Evolutionary conservation across 2,888 invertebrate genomes (phyloP).

Genomic region (Melipona bicolor): DNA sequence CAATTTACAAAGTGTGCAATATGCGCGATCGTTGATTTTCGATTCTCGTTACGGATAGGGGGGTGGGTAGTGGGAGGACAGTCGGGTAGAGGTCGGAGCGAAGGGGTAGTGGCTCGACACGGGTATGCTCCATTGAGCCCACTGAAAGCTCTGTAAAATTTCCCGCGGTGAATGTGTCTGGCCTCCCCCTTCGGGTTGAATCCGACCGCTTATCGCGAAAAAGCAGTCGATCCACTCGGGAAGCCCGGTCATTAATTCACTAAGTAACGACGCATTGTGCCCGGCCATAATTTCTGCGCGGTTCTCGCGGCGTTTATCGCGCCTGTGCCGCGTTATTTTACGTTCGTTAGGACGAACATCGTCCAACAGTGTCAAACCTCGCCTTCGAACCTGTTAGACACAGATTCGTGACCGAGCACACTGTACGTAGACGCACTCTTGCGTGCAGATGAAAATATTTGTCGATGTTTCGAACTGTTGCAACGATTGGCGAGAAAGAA

Average conservation of each 20-base stretch:
- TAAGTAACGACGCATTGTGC: conserved; percentile 48
- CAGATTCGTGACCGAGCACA: too few relatives aligned
- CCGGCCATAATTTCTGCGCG: conserved; percentile 13
- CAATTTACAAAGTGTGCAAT: conserved; percentile 37
- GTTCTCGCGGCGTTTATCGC: background rate
- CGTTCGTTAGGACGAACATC: background rate
- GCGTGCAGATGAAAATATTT: too few relatives aligned
- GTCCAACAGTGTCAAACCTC: background rate
- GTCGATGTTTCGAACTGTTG: too few relatives aligned
- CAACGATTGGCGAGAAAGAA: too few relatives aligned
- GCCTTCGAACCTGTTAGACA: background rate
- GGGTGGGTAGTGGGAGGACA: too few relatives aligned
- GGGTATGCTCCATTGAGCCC: conserved; percentile 20
- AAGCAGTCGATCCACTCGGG: conserved; percentile 38
- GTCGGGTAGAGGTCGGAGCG: too few relatives aligned
- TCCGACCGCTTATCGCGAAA: conserved; percentile 46
- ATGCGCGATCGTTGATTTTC: conserved; percentile 34
- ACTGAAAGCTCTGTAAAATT: conserved; percentile 39
- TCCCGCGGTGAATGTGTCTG: conserved; percentile 18
- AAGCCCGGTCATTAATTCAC: conserved; percentile 41
- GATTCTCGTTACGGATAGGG: conserved; percentile 17
- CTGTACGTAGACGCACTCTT: too few relatives aligned
- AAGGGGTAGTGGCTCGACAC: background rate
- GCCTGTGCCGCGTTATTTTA: background rate
- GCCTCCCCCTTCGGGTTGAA: background rate